phyloP scores from a whole-genome alignment of 1,140 invertebrate species.

The Hetaerina americana region DNA sequence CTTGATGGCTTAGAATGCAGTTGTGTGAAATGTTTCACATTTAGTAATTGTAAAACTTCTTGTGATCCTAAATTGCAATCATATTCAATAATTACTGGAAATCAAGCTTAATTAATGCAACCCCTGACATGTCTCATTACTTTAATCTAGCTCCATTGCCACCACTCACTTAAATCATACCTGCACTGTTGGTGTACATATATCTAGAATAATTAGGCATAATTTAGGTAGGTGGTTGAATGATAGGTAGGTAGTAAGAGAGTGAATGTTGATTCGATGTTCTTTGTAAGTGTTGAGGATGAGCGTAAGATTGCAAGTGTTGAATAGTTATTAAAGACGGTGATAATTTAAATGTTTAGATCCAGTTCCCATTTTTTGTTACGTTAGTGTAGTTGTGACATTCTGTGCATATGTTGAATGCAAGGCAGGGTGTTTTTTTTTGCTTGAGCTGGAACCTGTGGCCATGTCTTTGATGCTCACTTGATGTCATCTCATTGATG shows the following conservation, averaged over 20 bases:
- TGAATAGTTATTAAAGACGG: not conserved
- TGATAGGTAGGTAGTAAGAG: not conserved
- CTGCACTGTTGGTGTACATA: not conserved
- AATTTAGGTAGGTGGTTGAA: not conserved
- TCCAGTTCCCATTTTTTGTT: no score
- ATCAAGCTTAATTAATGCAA: not conserved
- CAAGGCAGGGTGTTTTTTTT: not conserved
- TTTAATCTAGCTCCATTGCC: not conserved
- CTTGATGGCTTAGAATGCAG: not conserved
- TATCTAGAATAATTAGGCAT: not conserved
- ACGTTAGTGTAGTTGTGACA: not conserved
- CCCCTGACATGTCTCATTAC: not conserved
- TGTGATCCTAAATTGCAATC: not conserved
- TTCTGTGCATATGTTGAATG: not conserved
- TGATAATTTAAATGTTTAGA: not conserved
- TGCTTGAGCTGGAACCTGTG: not conserved
- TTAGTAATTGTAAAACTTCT: not conserved
- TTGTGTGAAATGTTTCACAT: not conserved
- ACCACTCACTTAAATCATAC: not conserved
- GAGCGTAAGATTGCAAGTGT: not conserved
- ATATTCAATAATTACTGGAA: not conserved
- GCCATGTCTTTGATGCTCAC: not conserved
- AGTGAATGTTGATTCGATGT: not conserved
- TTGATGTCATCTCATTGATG: not conserved
- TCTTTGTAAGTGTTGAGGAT: not conserved